Conservation (phyloP, 2,113 vertebrate species). For the Phalacrocorax carbo region DNA sequence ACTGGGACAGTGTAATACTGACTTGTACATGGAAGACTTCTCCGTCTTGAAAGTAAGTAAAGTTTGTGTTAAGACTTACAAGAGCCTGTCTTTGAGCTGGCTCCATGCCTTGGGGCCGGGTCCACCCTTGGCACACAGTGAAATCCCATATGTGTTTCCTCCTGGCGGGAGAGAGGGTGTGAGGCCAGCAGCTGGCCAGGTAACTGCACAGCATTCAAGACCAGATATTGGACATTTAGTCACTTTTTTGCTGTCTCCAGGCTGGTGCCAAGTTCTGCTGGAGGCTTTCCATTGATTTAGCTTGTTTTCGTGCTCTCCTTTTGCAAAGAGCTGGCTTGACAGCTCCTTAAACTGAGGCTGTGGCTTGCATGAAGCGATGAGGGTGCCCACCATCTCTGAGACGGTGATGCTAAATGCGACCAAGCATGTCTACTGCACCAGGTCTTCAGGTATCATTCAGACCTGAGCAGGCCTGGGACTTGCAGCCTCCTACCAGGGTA, state of each 20-base stretch:
- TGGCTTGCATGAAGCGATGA: background rate
- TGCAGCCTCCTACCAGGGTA: background rate
- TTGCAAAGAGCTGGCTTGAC: background rate
- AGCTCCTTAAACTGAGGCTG: background rate
- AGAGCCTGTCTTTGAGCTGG: background rate
- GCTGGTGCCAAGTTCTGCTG: background rate
- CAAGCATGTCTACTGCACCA: background rate
- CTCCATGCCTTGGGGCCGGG: background rate
- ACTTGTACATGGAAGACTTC: background rate
- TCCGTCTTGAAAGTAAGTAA: background rate
- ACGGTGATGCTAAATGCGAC: background rate
- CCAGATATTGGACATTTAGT: background rate
- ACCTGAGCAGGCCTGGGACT: background rate
- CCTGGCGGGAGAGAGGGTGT: background rate
- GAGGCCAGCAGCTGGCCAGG: background rate
- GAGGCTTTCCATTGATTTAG: background rate
- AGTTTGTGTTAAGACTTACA: background rate
- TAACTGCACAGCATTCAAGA: background rate
- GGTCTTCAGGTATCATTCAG: accelerated
- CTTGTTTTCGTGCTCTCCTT: background rate
- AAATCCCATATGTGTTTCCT: background rate
- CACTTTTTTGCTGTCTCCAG: background rate
- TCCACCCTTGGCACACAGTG: background rate
- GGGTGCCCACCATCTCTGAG: background rate
- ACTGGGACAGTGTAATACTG: background rate